Evolutionary conservation across 2,113 vertebrate species (phyloP).

Genomic region (Mola mola): DNA sequence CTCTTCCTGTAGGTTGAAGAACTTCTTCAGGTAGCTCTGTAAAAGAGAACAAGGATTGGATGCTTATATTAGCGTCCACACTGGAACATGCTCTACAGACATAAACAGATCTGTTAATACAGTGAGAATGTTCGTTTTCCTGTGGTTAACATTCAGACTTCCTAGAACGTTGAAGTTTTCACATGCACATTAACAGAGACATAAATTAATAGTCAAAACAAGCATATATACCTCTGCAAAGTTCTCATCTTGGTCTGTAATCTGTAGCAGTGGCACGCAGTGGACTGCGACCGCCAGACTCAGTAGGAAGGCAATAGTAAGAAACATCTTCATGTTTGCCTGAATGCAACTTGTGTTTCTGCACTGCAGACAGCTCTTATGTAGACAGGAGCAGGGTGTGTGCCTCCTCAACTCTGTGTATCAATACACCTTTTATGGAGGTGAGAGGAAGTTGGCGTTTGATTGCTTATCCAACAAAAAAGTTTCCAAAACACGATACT

Average conservation of each 20-base stretch:
- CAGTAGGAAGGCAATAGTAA: constrained; percentile 52
- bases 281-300: constrained; percentile 52
- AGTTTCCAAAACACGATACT: background rate
- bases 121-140: no score
- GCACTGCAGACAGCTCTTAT: constrained; percentile 38
- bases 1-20: constrained; percentile 74
- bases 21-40: constrained; percentile 76
- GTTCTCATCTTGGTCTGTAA: constrained; percentile 39
- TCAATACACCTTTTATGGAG: constrained; percentile 37
- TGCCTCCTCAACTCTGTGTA: constrained; percentile 9
- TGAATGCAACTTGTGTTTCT: constrained; percentile 10
- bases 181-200: no score
- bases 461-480: constrained; percentile 38
- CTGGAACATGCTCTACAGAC: no score
- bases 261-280: constrained; percentile 55
- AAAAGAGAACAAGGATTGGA: background rate
- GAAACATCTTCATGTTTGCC: constrained; percentile 67
- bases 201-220: background rate
- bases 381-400: constrained; percentile 31
- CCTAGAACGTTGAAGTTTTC: no score
- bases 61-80: no score
- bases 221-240: constrained; percentile 71
- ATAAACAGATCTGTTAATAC: no score
- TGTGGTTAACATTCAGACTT: background rate
- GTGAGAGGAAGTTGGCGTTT: constrained; percentile 42